These are phyloP conservation scores for Mus caroli DNA, from an alignment of 2,797 vertebrate genomes.

Conservation along the genomic window DNA sequence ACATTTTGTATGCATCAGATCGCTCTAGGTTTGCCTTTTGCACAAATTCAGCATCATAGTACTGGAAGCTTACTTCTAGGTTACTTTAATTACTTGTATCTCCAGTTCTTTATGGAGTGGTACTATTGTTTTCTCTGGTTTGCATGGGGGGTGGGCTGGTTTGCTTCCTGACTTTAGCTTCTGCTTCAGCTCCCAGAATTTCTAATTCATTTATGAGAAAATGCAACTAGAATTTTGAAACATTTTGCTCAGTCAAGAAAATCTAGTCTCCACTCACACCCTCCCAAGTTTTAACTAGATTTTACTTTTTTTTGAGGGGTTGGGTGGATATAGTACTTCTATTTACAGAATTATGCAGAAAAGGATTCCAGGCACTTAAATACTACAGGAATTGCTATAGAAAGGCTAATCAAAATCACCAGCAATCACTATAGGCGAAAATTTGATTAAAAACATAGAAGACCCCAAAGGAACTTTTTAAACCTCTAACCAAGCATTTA, in stretches of 20 bases:
- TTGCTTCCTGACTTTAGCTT: neutral
- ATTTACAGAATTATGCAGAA: slow-evolving; percentile 21
- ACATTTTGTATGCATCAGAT: neutral
- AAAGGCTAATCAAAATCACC: neutral
- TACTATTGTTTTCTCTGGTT: neutral
- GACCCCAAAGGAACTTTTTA: slow-evolving; percentile 4
- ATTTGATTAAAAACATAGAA: neutral
- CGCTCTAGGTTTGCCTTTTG: neutral
- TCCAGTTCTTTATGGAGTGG: neutral
- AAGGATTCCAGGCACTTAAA: slow-evolving; percentile 7
- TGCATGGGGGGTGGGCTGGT: neutral
- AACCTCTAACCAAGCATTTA: neutral
- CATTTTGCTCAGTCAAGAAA: slow-evolving; percentile 31
- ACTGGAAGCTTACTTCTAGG: neutral
- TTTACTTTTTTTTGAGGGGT: neutral
- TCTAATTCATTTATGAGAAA: neutral
- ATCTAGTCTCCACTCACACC: neutral
- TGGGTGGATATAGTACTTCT: neutral
- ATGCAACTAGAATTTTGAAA: slow-evolving; percentile 30
- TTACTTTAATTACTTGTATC: neutral
- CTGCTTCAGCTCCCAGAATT: neutral
- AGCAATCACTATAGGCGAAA: neutral
- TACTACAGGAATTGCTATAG: neutral
- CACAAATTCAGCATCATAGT: neutral
- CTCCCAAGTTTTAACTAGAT: slow-evolving; percentile 32